Base-by-base conservation (phyloP, 2,113 vertebrate species). In the Drymodes brunneopygia region DNA sequence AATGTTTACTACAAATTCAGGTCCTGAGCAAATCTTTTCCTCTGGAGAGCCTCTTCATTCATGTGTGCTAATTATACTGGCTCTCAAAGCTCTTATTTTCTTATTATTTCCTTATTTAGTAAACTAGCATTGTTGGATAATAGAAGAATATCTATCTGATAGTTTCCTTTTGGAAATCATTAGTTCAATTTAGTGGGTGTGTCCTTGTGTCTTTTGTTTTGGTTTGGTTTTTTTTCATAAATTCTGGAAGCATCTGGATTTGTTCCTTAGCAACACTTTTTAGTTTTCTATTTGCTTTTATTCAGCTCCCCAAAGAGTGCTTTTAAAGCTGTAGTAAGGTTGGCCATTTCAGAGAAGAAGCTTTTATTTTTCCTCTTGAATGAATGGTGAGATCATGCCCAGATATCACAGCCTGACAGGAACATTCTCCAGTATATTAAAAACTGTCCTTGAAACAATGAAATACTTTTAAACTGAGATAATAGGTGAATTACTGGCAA, bases 251-350 rank as follows among this genome's bases (percentile, higher is more conserved):
- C 31, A 91, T 93, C 74, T 73, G 71, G 86, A 86, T 90, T 94
- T 62, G 92, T 93, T 94, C 88, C 93, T 94, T 94, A 95, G 93
- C 94, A 97, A 95, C 79, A 38, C 38, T 38, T 74, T 91, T 77
- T 77, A 77, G 36, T 77, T 89, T 87, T 50, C 64, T 54, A 45
- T 73, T 91, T 87, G 70, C 74, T 91, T 88, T 58, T 77, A 82
- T 89, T 92, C 62, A 83, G 60, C 17, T 93, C 67, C 64, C 47
- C 27, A 40, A 74, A 77, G 74, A 71, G 33, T 31, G 33, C 20
- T 94, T 94, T 71, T 82, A 82, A 90, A 88, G 58, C 56, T 60
- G n/a, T 29, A 87, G 74, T 70, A 69, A 50, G 29, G 21, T 50
- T 93, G 38, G 51, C 22, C 24, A 51, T 87, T 88, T 86, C 64